These are phyloP conservation scores for Caenorhabditis brenneri DNA, from an alignment of 1,140 invertebrate species.

Conservation along the genomic window DNA sequence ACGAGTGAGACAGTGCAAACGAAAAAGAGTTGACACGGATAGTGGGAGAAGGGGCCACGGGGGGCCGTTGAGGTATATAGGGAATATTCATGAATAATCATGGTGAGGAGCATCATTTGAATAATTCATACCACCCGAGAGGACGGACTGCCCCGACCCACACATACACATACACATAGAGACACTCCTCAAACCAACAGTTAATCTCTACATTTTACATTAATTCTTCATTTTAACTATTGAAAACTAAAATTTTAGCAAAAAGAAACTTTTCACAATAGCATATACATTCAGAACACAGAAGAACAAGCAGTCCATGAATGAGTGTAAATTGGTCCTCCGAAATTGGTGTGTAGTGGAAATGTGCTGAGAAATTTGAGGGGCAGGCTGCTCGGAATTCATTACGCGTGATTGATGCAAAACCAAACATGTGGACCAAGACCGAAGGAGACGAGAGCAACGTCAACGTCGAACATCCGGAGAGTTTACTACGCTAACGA, in stretches of 20 bases:
- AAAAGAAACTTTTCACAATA: too few relatives aligned
- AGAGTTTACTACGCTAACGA: conserved; percentile 38
- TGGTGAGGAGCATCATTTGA: conserved; percentile 43
- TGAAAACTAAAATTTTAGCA: not conserved
- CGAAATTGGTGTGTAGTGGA: conserved; percentile 14
- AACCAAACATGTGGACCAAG: conserved; percentile 33
- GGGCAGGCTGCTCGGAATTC: conserved; percentile 34
- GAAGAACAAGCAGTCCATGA: conserved; percentile 11
- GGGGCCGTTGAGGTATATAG: conserved; percentile 32
- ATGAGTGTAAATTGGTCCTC: not conserved
- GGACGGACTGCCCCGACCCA: not conserved
- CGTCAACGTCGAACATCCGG: conserved; percentile 27
- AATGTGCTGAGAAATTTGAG: conserved; percentile 14
- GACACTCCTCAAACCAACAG: not conserved
- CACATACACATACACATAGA: not conserved
- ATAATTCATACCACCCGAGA: conserved; percentile 33
- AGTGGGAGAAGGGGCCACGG: not conserved
- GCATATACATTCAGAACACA: not conserved
- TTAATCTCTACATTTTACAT: conserved; percentile 33
- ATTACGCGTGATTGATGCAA: conserved; percentile 42
- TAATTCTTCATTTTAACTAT: not conserved
- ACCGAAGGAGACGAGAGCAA: not conserved
- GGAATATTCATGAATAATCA: conserved; percentile 43
- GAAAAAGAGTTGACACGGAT: not conserved
- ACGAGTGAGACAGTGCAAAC: not conserved